phyloP scores from a whole-genome alignment of 2,888 invertebrate genomes.

The Coenonympha glycerion region DNA sequence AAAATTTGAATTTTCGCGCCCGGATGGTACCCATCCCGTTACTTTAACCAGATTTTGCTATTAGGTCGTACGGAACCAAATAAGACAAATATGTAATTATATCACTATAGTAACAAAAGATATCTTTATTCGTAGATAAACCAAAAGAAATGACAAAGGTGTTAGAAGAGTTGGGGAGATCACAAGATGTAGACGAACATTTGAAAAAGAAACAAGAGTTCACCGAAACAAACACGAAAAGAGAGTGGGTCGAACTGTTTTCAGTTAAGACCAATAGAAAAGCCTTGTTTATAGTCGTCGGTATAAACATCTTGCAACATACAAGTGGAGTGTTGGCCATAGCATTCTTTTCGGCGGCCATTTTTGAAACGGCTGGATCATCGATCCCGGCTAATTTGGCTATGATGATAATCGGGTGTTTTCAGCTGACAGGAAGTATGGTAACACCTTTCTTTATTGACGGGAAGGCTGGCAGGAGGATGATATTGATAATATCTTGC shows the following conservation, averaged over 20 bases:
- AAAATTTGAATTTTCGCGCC: no score
- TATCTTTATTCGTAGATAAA: neutral
- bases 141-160: neutral
- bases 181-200: constrained; percentile 35
- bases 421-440: constrained; percentile 17
- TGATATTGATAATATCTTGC: constrained; percentile 18
- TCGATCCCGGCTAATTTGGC: constrained; percentile 17
- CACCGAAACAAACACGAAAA: constrained; percentile 21
- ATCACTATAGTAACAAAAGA: neutral
- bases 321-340: constrained; percentile 21
- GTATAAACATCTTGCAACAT: constrained; percentile 33
- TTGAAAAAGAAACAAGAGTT: constrained; percentile 27
- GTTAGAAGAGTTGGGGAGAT: constrained; percentile 33
- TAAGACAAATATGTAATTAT: neutral
- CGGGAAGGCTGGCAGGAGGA: constrained; percentile 17
- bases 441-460: constrained; percentile 22
- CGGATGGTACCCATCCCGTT: no score
- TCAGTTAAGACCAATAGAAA: constrained; percentile 39
- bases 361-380: constrained; percentile 24
- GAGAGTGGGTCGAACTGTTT: constrained; percentile 39
- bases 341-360: constrained; percentile 22
- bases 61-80: no score
- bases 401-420: constrained; percentile 24
- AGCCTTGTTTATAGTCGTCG: constrained; percentile 39
- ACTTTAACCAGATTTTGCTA: no score